These are phyloP conservation scores for Scomber scombrus DNA, from an alignment of 2,113 vertebrate species.

Conservation along the genomic window DNA sequence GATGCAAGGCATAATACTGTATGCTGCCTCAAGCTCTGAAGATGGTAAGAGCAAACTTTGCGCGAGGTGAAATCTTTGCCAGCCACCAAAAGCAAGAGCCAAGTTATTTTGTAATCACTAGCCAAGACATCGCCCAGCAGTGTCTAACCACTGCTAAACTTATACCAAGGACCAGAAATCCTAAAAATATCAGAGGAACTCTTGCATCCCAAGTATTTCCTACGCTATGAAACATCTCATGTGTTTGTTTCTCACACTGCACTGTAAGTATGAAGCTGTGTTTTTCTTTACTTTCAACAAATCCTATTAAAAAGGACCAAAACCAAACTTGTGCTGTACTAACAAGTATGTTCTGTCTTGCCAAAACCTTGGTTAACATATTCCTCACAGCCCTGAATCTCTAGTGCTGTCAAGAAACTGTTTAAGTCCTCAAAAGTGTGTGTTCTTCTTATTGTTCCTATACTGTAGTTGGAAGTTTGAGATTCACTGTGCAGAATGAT, in stretches of 20 bases:
- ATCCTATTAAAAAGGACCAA: not conserved
- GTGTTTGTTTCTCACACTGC: not conserved
- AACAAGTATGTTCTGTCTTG: not conserved
- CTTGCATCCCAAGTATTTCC: not conserved
- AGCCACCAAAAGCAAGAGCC: conserved; percentile 57
- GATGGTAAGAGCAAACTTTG: conserved; percentile 43
- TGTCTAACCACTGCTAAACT: conserved; percentile 48
- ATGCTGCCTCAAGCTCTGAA: conserved; percentile 54
- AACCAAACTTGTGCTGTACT: not conserved
- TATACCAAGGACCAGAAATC: not conserved
- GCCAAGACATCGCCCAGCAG: conserved; percentile 47
- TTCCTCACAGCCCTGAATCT: not conserved
- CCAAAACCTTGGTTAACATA: not conserved
- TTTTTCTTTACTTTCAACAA: not conserved
- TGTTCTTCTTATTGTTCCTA: too few relatives aligned
- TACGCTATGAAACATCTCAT: not conserved
- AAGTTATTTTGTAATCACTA: conserved; percentile 51
- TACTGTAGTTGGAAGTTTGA: too few relatives aligned
- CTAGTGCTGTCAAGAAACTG: not conserved
- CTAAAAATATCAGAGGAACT: not conserved
- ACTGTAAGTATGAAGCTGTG: too few relatives aligned
- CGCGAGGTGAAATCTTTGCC: conserved; percentile 44
- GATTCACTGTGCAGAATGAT: too few relatives aligned
- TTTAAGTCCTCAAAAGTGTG: not conserved
- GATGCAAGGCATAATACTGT: conserved; percentile 30